phyloP scores from a whole-genome alignment of 2,113 vertebrate genomes.

The Anarrhichthys ocellatus region DNA sequence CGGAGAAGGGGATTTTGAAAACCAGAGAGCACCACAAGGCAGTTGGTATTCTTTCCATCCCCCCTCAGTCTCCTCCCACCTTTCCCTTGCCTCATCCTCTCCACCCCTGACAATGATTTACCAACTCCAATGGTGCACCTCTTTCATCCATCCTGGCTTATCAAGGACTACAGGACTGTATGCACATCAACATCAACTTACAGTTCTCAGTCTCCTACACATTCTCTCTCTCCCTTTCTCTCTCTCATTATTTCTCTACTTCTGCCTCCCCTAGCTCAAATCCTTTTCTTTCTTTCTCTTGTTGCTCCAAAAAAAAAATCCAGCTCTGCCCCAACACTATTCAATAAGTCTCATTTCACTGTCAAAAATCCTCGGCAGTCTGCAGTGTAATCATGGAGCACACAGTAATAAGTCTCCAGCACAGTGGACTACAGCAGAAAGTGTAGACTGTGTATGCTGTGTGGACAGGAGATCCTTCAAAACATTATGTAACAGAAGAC shows the following conservation, averaged over 20 bases:
- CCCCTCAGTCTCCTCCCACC: slow-evolving; percentile 14
- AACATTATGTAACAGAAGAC: slow-evolving; percentile 37
- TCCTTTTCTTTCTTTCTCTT: slow-evolving; percentile 40
- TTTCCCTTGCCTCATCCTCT: slow-evolving; percentile 39
- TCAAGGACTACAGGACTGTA: slow-evolving; percentile 75
- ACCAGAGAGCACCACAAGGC: slow-evolving; percentile 57
- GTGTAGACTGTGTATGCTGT: slow-evolving; percentile 37
- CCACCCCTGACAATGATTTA: slow-evolving; percentile 73
- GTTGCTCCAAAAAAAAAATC: slow-evolving; percentile 48
- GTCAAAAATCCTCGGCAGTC: slow-evolving; percentile 57
- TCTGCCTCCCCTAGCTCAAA: slow-evolving; percentile 32
- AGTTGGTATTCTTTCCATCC: slow-evolving; percentile 30
- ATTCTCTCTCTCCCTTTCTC: slow-evolving; percentile 20
- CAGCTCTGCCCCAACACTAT: slow-evolving; percentile 61
- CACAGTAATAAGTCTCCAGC: slow-evolving; percentile 53
- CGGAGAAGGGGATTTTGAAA: slow-evolving; percentile 55
- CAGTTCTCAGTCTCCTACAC: slow-evolving; percentile 52
- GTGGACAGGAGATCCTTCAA: slow-evolving; percentile 30
- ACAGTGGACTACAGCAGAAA: slow-evolving; percentile 30
- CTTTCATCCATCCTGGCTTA: slow-evolving; percentile 75
- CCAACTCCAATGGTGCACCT: slow-evolving; percentile 63
- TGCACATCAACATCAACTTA: slow-evolving; percentile 73
- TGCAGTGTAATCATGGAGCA: slow-evolving; percentile 57
- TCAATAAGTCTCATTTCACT: slow-evolving; percentile 66
- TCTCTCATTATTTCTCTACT: slow-evolving; percentile 7